phyloP scores from a whole-genome alignment of 2,797 vertebrate species.

The Orientallactaga sibirica region DNA sequence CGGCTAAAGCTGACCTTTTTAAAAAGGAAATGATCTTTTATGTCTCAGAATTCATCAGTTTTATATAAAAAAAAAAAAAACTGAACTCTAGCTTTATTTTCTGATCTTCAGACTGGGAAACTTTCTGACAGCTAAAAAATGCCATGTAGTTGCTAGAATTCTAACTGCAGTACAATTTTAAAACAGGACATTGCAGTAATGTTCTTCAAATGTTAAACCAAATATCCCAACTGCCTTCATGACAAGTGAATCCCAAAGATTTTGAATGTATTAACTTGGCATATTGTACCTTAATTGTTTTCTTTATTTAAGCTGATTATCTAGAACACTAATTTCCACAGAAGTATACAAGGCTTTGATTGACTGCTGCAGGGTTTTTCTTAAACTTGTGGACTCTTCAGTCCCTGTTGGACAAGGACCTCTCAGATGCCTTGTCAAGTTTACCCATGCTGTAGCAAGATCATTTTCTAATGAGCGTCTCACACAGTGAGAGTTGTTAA shows the following conservation, averaged over 20 bases:
- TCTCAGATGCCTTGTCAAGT: background rate
- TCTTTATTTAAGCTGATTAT: slow-evolving; percentile 50
- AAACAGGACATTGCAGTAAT: slow-evolving; percentile 80
- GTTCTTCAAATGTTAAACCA: slow-evolving; percentile 81
- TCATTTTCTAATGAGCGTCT: background rate
- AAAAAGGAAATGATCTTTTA: slow-evolving; percentile 90
- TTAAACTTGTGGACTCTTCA: background rate
- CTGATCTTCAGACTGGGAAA: slow-evolving; percentile 79
- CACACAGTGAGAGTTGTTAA: background rate
- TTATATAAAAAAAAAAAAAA: slow-evolving; percentile 77
- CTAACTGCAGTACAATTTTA: slow-evolving; percentile 82
- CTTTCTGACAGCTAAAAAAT: slow-evolving; percentile 86
- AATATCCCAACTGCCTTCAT: slow-evolving; percentile 86
- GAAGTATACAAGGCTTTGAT: background rate
- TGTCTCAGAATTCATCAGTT: slow-evolving; percentile 73
- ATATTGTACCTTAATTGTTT: background rate
- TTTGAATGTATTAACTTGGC: slow-evolving; percentile 75
- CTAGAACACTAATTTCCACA: slow-evolving; percentile 27
- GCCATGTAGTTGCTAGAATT: slow-evolving; percentile 80
- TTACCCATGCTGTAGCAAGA: background rate
- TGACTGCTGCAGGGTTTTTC: background rate
- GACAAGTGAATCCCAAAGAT: slow-evolving; percentile 89
- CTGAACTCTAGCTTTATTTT: slow-evolving; percentile 72
- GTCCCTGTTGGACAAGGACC: background rate
- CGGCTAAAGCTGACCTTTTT: slow-evolving; percentile 87